phyloP scores from a whole-genome alignment of 35 echinoderm and acorn worm species.

The Nesometra sesokonis region DNA sequence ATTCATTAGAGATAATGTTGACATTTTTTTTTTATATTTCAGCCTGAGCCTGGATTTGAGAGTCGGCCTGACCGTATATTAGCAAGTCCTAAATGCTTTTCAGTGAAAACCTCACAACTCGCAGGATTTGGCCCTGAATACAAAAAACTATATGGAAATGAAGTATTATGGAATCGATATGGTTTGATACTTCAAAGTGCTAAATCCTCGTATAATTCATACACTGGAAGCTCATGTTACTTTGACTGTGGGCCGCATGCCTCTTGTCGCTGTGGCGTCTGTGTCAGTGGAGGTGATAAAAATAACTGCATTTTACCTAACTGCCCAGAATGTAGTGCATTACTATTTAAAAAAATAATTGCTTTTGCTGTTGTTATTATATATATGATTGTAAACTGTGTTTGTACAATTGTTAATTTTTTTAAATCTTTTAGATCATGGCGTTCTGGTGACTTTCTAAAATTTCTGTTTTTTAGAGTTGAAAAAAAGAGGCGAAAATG shows the following conservation, averaged over 20 bases:
- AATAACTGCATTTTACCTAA: conserved; percentile 12
- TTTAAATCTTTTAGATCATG: background rate
- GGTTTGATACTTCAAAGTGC: conserved; percentile 7
- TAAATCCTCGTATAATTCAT: conserved; percentile 14
- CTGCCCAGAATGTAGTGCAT: conserved; percentile 37
- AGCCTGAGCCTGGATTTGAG: conserved; percentile 61
- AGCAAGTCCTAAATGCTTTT: conserved; percentile 9
- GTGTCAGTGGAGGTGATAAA: conserved; percentile 40
- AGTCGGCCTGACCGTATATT: conserved; percentile 69
- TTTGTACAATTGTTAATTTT: background rate
- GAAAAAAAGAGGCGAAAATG: background rate
- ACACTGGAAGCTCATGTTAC: conserved; percentile 2
- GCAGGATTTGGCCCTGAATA: conserved; percentile 35
- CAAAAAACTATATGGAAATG: conserved; percentile 2
- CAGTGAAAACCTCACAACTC: conserved; percentile 6
- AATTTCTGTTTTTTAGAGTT: background rate
- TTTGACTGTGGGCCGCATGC: conserved; percentile 63
- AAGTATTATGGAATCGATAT: conserved; percentile 31
- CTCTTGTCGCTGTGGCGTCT: conserved; percentile 49
- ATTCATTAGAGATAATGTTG: too few species aligned
- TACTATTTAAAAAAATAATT: background rate
- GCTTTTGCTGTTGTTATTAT: background rate
- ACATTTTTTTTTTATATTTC: background rate
- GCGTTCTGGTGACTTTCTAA: background rate
- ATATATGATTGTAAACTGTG: background rate